A percentile compares a stretch with the other conserved stretches of the same genome.
These are phyloP conservation scores for Macrostomum lignano DNA, from an alignment of 1,140 invertebrate species.

Conservation along the genomic window DNA sequence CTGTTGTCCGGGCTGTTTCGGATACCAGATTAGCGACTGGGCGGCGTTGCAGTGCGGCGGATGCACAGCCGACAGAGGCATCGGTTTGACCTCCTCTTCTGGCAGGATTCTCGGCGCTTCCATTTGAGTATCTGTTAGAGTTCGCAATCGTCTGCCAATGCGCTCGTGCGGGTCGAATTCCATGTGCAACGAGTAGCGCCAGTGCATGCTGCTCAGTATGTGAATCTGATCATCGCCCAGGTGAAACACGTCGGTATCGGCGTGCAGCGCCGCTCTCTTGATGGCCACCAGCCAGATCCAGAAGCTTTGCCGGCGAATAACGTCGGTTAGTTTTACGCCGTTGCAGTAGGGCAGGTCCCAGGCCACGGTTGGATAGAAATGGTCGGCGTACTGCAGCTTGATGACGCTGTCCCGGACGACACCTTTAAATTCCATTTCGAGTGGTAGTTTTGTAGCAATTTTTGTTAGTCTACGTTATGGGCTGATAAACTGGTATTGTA, in stretches of 20 bases:
- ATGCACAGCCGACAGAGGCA: slow-evolving; percentile 5
- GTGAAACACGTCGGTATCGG: not conserved
- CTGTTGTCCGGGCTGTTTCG: not conserved
- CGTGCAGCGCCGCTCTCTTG: not conserved
- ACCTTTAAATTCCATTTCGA: too few relatives aligned
- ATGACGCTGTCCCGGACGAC: not conserved
- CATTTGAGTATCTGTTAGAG: slow-evolving; percentile 3
- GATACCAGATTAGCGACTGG: slow-evolving; percentile 6
- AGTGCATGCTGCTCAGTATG: slow-evolving; percentile 4
- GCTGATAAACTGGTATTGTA: too few relatives aligned
- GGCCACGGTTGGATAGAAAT: slow-evolving; percentile 6
- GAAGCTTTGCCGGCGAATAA: slow-evolving; percentile 5
- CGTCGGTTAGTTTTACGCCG: slow-evolving; percentile 4
- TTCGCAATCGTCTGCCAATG: slow-evolving; percentile 2
- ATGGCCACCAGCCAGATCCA: slow-evolving; percentile 6
- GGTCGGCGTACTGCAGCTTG: slow-evolving; percentile 4
- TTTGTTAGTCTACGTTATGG: too few relatives aligned
- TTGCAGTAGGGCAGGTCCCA: slow-evolving; percentile 6
- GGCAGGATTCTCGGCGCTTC: slow-evolving; percentile 1
- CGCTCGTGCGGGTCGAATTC: slow-evolving; percentile 3
- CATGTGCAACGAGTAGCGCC: slow-evolving; percentile 3
- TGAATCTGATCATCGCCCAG: slow-evolving; percentile 1
- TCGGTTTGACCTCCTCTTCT: not conserved
- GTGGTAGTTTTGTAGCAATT: too few relatives aligned
- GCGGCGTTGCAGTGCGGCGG: slow-evolving; percentile 5